Evolutionary conservation across 1,140 invertebrate species (phyloP).

Genomic region (Brachionus sp.): DNA sequence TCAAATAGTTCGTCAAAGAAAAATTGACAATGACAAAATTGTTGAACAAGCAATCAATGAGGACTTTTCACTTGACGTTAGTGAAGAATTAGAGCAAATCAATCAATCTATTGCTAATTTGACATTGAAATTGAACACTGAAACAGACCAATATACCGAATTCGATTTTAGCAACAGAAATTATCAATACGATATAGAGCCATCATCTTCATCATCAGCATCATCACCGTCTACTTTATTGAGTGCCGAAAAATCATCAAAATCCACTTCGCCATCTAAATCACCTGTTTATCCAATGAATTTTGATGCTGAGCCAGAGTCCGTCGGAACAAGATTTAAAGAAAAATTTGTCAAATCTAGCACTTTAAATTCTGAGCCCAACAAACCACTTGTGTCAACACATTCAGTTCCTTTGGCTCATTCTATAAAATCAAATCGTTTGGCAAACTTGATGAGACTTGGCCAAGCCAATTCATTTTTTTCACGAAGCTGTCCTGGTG

Average conservation of each 20-base stretch:
- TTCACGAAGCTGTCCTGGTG: constrained; percentile 43
- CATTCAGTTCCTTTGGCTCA: constrained; percentile 21
- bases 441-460: neutral
- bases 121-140: neutral
- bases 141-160: neutral
- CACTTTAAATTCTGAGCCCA: neutral
- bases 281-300: neutral
- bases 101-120: constrained; percentile 18
- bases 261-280: neutral
- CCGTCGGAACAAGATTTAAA: neutral
- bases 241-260: neutral
- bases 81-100: constrained; percentile 28
- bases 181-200: neutral
- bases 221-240: constrained; percentile 23
- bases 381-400: neutral
- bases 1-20: constrained; percentile 31
- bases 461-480: neutral
- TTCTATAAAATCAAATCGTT: neutral
- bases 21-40: neutral
- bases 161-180: neutral
- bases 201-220: constrained; percentile 16
- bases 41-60: neutral
- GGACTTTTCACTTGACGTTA: neutral
- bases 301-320: neutral
- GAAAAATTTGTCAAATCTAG: constrained; percentile 34